Base-by-base conservation (phyloP, 2,888 invertebrate species). In the Tribolium freemani region DNA sequence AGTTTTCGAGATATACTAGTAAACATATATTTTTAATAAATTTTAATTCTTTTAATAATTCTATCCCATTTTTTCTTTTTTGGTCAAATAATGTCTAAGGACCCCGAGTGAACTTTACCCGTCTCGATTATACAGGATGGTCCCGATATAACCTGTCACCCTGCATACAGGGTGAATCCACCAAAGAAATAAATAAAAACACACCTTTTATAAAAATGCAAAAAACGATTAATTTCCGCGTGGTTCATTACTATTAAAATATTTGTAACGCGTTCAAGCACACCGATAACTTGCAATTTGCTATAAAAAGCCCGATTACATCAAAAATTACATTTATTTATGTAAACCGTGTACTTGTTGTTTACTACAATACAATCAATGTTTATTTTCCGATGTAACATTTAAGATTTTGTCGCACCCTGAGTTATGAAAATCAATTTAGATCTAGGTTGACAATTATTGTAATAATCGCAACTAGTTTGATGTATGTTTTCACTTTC, bases 161-260 rank as follows among this genome's bases (percentile, higher is more conserved):
- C n/a, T n/a, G n/a, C 8, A 6, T 38, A 38, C 38, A n/a, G 26
- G 26, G 3, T 26, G 26, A 26, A 5, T 26, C 26, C 26, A 3
- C 1, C 4, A 26, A 26, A 3, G 5, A 3, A 26, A 11, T 3
- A 26, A 26, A 26, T 26, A 1, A 26, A 26, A 26, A 26, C 26
- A 26, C 26, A 26, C 5, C 5, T 13, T 16, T 16, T n/a, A 20
- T n/a, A 5, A 1, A 13, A 6, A 48, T 11, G 11, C 16, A 48
- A 10, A 48, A 11, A 45, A 4, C 6, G 51, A 6, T 4, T 13
- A 13, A 38, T 56, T 56, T 56, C 56, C 56, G 31, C 38, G 20
- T 58, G 20, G 1, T 51, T 21, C 38, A 58, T 58, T 58, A 58
- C 10, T 58, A 60, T 60, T 60, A 60, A 60, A 48, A 48, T 60